These are phyloP conservation scores for Lasioglossum zephyrum DNA, from an alignment of 2,888 invertebrate genomes.

Conservation along the genomic window DNA sequence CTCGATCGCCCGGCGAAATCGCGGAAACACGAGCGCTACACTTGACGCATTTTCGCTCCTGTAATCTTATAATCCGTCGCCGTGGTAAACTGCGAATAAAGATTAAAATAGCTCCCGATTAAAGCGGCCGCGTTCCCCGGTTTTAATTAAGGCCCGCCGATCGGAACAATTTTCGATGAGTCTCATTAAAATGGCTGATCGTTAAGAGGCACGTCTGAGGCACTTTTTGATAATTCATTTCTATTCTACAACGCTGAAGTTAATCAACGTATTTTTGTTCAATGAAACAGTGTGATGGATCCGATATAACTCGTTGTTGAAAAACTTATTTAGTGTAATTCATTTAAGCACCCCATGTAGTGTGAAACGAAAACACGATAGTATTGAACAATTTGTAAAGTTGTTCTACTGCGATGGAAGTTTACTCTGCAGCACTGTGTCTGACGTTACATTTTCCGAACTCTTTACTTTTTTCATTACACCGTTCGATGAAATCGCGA, in stretches of 20 bases:
- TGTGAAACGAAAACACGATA: no score
- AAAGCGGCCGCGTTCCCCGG: neutral
- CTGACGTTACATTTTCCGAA: neutral
- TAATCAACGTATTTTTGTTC: no score
- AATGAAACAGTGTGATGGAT: no score
- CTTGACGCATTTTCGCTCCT: slow-evolving; percentile 1
- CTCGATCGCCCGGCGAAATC: neutral
- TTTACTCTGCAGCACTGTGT: neutral
- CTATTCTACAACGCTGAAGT: neutral
- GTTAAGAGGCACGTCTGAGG: neutral
- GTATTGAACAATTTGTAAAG: no score
- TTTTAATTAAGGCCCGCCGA: slow-evolving; percentile 37
- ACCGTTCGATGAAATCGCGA: neutral
- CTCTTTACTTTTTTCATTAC: neutral
- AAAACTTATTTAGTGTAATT: no score
- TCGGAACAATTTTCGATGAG: slow-evolving; percentile 36
- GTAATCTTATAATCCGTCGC: slow-evolving; percentile 28
- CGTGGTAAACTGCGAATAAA: slow-evolving; percentile 35
- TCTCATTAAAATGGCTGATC: slow-evolving; percentile 19
- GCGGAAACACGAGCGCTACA: neutral
- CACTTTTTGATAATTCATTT: no score
- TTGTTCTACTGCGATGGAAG: neutral
- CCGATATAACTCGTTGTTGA: no score
- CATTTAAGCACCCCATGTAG: no score
- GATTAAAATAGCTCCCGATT: slow-evolving; percentile 41